These are phyloP conservation scores for Zoroaster sp. DNA, from an alignment of 53 echinoderm and acorn worm genomes.

Conservation along the genomic window DNA sequence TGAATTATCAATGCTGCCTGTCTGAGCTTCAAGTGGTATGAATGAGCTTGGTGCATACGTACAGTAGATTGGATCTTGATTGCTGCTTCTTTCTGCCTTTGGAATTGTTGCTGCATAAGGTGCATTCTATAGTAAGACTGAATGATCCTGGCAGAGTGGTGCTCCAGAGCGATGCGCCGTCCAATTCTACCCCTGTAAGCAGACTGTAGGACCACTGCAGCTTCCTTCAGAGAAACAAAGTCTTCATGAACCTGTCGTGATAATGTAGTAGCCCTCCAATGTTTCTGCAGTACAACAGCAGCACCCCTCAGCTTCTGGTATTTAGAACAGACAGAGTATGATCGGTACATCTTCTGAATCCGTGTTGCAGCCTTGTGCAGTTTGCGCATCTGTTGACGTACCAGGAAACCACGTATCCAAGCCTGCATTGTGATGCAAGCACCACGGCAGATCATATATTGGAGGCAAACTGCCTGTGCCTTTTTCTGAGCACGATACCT, in stretches of 20 bases:
- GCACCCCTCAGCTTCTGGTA: constrained; percentile 55
- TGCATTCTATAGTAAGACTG: constrained; percentile 79
- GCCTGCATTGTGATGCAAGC: constrained; percentile 62
- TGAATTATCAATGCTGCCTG: constrained; percentile 25
- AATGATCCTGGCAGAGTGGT: constrained; percentile 72
- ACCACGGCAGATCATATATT: constrained; percentile 12
- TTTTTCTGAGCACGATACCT: constrained; percentile 27
- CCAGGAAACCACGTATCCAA: constrained; percentile 36
- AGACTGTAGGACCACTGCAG: constrained; percentile 65
- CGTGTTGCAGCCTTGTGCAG: constrained; percentile 62
- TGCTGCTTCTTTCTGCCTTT: constrained; percentile 26
- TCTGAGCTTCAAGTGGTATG: not conserved
- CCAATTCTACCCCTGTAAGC: constrained; percentile 43
- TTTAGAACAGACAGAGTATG: not conserved
- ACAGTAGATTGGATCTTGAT: constrained; percentile 48
- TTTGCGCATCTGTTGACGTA: constrained; percentile 15
- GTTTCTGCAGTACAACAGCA: constrained; percentile 59
- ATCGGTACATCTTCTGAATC: constrained; percentile 73
- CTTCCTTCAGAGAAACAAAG: constrained; percentile 38
- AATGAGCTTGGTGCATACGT: constrained; percentile 43
- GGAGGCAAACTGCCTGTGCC: not conserved
- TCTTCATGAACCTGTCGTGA: not conserved
- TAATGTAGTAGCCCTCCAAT: constrained; percentile 20
- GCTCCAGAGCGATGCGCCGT: constrained; percentile 25
- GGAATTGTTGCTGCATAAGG: not conserved